Percentiles rank a stretch among this genome's conserved stretches.
These are phyloP conservation scores for Onychostoma macrolepis DNA, from an alignment of 2,113 vertebrate genomes.

Conservation along the genomic window DNA sequence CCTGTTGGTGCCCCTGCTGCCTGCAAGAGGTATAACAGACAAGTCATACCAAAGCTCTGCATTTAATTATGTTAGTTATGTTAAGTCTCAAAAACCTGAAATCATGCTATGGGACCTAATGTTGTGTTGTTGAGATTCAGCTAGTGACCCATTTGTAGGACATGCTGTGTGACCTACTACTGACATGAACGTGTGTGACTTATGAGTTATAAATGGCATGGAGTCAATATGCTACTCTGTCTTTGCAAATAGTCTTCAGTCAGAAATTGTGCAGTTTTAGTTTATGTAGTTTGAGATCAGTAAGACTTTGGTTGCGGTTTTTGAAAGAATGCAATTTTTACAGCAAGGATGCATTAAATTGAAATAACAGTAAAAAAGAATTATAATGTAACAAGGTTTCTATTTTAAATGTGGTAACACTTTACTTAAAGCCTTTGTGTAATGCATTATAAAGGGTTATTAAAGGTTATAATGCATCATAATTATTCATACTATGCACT, in stretches of 20 bases:
- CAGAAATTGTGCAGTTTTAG: neutral
- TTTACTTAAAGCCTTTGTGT: too few species aligned
- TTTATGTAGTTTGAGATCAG: neutral
- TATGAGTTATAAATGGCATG: constrained; percentile 5
- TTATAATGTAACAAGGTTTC: too few species aligned
- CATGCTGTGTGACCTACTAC: neutral
- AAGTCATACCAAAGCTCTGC: neutral
- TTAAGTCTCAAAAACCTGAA: neutral
- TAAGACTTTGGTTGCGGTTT: neutral
- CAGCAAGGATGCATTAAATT: neutral
- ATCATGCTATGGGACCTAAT: neutral
- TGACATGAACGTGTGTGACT: neutral
- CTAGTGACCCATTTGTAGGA: neutral
- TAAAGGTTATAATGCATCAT: too few species aligned
- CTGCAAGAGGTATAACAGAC: constrained; percentile 81
- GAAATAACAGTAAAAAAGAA: too few species aligned
- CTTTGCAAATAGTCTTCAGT: neutral
- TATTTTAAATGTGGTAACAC: too few species aligned
- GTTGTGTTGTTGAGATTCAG: neutral
- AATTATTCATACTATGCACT: too few species aligned
- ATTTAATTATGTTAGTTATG: neutral
- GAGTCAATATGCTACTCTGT: neutral
- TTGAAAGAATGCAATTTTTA: neutral
- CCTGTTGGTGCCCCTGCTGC: constrained; percentile 88
- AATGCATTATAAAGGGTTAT: too few species aligned